phyloP scores from a whole-genome alignment of 2,888 invertebrate genomes.

The Muscina levida region DNA sequence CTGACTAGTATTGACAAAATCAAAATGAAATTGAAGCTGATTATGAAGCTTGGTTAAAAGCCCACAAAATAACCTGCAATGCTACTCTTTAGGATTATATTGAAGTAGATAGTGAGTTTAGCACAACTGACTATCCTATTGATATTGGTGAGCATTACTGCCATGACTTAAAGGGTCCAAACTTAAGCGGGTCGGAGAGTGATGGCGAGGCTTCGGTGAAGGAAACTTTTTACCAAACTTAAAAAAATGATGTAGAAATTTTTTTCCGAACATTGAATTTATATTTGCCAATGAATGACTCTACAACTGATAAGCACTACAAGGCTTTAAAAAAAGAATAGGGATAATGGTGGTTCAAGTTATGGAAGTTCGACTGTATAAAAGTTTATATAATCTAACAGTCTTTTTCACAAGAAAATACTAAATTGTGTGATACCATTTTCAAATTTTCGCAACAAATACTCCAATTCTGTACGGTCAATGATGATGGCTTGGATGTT shows the following conservation, averaged over 20 bases:
- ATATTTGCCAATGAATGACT: too few relatives aligned
- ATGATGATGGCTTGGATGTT: too few relatives aligned
- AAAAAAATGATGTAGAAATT: slow-evolving; percentile 40
- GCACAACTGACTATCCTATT: slow-evolving; percentile 20
- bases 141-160: slow-evolving; percentile 40
- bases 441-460: too few relatives aligned
- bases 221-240: slow-evolving; percentile 28
- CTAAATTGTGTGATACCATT: too few relatives aligned
- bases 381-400: too few relatives aligned
- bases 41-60: slow-evolving; percentile 5
- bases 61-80: too few relatives aligned
- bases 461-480: too few relatives aligned
- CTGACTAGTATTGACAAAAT: slow-evolving; percentile 19
- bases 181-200: slow-evolving; percentile 40
- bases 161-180: slow-evolving; percentile 25
- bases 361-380: too few relatives aligned
- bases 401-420: too few relatives aligned
- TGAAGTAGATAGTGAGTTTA: slow-evolving; percentile 35
- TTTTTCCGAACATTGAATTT: slow-evolving; percentile 15
- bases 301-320: too few relatives aligned
- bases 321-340: too few relatives aligned
- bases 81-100: slow-evolving; percentile 38
- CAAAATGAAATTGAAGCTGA: slow-evolving; percentile 37
- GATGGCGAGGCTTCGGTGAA: slow-evolving; percentile 34
- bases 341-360: too few relatives aligned